Base-by-base conservation (phyloP, 37 sponge, comb jelly and placozoan species). In the Ephydatia muelleri region DNA sequence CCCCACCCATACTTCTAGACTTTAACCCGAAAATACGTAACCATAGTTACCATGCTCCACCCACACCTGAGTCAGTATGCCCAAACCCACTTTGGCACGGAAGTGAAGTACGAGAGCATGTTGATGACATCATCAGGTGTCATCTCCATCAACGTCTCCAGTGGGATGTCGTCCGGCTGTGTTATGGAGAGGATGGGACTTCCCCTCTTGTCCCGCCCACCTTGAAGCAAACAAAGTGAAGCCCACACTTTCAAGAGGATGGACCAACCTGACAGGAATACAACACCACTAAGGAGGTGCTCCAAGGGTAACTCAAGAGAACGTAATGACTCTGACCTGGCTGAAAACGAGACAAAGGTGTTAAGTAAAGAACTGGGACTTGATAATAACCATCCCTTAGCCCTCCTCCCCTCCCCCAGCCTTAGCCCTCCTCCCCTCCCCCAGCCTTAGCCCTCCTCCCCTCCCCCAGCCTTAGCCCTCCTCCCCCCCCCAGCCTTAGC, bases 241-340 rank as follows among this genome's bases (percentile, higher is more conserved):
- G 14, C 47, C 9, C 38, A 76, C 12, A 38, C n/a, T 13, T 27
- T 27, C n/a, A 34, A 3, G 19, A 49, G 64, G 40, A 39, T 19
- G 34, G 19, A 73, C 43, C 32, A 64, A 93, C 94, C 90, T 84
- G 94, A 76, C 3, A 88, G 85, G 76, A 71, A 85, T 0, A 94
- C 75, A 37, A 90, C 68, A 22, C 88, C 88, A 84, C 85, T 90
- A 38, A 94, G 85, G 6, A 94, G 88, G 43, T 83, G 64, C 36
- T 94, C 94, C 79, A 94, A 82, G 0, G 94, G 94, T 13, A 94
- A 70, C 77, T 94, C 88, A 31, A 94, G 48, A 0, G 94, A 90
- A 1, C 68, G 67, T 3, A 89, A 64, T 38, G 85, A 84, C 70
- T 38, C 76, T 82, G 87, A 87, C 34, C 88, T 69, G 25, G 84